phyloP scores from a whole-genome alignment of 2,888 invertebrate genomes.

The Crematogaster levior region DNA sequence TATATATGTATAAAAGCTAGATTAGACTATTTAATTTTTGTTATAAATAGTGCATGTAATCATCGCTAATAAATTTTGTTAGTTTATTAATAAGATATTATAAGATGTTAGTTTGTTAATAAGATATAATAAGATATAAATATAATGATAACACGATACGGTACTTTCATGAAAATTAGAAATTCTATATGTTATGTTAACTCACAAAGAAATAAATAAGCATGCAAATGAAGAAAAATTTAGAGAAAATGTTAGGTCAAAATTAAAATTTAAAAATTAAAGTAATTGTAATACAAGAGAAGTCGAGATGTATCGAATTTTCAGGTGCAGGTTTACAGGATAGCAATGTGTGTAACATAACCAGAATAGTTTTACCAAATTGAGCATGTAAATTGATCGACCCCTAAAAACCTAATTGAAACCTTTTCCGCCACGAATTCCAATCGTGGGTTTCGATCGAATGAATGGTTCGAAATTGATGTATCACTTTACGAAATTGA shows the following conservation, averaged over 20 bases:
- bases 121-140: background rate
- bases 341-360: slow-evolving; percentile 7
- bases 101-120: too few species aligned
- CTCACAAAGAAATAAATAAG: background rate
- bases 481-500: background rate
- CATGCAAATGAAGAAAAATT: background rate
- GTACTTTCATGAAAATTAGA: background rate
- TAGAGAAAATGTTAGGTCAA: background rate
- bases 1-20: background rate
- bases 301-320: background rate
- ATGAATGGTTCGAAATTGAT: background rate
- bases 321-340: background rate
- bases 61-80: background rate
- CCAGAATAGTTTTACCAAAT: slow-evolving; percentile 13
- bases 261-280: slow-evolving; percentile 30
- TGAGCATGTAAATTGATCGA: background rate
- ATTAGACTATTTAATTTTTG: background rate
- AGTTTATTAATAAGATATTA: too few species aligned
- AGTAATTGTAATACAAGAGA: background rate
- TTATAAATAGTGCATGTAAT: background rate
- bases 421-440: background rate
- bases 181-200: background rate
- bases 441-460: background rate
- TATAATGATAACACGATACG: background rate
- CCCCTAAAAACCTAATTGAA: slow-evolving; percentile 15